Evolutionary conservation across 1,140 invertebrate species (phyloP), one percentile per base, ranked within the genome.

Genomic region (Zaprionus camerounensis): DNA sequence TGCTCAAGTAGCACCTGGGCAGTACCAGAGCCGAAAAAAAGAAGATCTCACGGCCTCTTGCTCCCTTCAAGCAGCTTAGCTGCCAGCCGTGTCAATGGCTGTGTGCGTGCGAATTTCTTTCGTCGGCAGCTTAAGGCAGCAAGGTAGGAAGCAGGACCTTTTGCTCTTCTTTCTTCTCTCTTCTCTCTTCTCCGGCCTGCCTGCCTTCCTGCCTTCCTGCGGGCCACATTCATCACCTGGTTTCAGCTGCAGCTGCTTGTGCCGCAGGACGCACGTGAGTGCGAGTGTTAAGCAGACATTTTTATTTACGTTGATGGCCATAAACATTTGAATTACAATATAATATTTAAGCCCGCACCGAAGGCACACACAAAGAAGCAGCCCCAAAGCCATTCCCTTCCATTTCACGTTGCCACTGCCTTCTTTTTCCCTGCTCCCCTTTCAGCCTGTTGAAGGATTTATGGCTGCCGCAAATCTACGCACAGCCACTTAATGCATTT

Each of bases 301-400:
- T 90, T 88, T 88, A 90, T 88, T 88, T 90, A 84, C 85, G 86
- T 78, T 88, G 85, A 90, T 88, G 81, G 82, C 86, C 82, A 88
- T 88, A 88, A 90, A 88, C 90, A 88, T 88, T 88, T 88, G 85
- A 88, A 88, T 88, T 88, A 88, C 85, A 88, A 91, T 90, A 90
- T 88, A 90, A 90, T 88, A 90, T 88, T 91, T 88, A 90, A 88
- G 85, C 66, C 66, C 73, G 46, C 12, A 24, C 20, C 46, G 20
- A 20, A 22, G 12, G 46, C 46, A 24, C 46, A 46, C 41, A 46
- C 38, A 46, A 46, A 78, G 31, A 34, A 34, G 31, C 9, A 82
- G 80, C 66, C 66, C 36, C 20, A 70, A 80, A 11, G 31, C 31
- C 31, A 34, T 28, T 26, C 24, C 36, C 20, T 26, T 17, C 28